These are phyloP conservation scores for Vireo altiloquus DNA, from an alignment of 2,113 vertebrate species.

Conservation along the genomic window DNA sequence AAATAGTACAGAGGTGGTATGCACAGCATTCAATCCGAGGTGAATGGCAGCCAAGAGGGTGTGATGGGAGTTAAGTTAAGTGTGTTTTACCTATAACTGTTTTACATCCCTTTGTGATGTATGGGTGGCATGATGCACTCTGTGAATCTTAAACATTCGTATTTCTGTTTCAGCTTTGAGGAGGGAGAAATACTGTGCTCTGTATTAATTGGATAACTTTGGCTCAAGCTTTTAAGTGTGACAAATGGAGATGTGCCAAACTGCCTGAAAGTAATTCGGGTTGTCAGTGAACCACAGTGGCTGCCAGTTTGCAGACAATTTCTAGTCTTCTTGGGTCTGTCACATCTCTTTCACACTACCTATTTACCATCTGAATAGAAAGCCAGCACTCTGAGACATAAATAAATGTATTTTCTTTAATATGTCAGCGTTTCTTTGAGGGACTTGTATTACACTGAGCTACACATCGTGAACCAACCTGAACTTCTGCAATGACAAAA, in stretches of 20 bases:
- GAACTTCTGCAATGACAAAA: background rate
- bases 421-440: background rate
- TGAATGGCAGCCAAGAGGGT: background rate
- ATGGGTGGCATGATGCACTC: background rate
- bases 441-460: background rate
- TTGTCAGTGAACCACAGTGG: conserved; percentile 64
- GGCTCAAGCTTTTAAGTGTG: conserved; percentile 58
- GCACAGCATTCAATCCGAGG: background rate
- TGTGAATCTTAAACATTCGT: background rate
- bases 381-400: conserved; percentile 16
- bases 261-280: conserved; percentile 67
- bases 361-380: conserved; percentile 69
- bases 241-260: conserved; percentile 73
- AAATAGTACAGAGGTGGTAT: background rate
- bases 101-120: background rate
- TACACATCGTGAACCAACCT: background rate
- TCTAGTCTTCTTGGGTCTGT: conserved; percentile 63
- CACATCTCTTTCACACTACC: conserved; percentile 65
- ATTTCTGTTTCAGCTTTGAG: conserved; percentile 25
- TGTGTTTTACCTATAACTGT: background rate
- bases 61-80: background rate
- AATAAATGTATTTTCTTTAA: conserved; percentile 35
- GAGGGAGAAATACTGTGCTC: conserved; percentile 13
- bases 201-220: conserved; percentile 68
- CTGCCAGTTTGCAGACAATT: conserved; percentile 71